Base-by-base conservation (phyloP, 2,113 vertebrate species). In the Anguilla rostrata region DNA sequence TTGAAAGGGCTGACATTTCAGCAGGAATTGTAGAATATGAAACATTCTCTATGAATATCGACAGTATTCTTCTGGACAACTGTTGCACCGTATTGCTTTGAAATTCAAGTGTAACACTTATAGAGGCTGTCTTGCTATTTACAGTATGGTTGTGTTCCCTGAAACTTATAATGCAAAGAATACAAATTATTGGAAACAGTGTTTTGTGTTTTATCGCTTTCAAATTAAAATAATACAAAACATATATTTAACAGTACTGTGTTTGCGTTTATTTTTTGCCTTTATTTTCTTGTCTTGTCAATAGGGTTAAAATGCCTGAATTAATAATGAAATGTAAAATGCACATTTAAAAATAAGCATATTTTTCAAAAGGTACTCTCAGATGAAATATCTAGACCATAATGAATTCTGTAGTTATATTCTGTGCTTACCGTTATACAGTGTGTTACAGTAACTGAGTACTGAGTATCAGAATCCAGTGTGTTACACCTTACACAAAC, bases 151-250 rank as follows among this genome's bases (percentile, higher is more conserved):
- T 88, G 90, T 93, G 83, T 91, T 93, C 90, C 92, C 91, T 93
- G 91, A 94, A 93, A 92, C 89, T 79, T 91, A 89, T 89, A 87
- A 90, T 89, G 90, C 90, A 91, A 94, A 94, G 85, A 89, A 84
- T 41, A 84, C 87, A 86, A 88, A 90, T 90, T 87, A 91, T 88
- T 91, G 90, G 85, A 91, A 91, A 90, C 86, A 63, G 89, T 88
- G 85, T 87, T 82, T 87, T 91, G 88, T 91, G 90, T 92, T 87
- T 93, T 94, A 94, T 94, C 94, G 92, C 94, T 94, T 56, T 87
- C 83, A 87, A 90, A 89, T 88, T 90, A 90, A 89, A 86, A 82
- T 63, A 16, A 18, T 83, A 82, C 39, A 81, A 71, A 75, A 63
- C 83, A 85, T 66, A 81, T 39, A 82, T 82, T 40, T 63, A 11